phyloP scores from a whole-genome alignment of 2,888 invertebrate genomes.

The Erpobdella octoculata region DNA sequence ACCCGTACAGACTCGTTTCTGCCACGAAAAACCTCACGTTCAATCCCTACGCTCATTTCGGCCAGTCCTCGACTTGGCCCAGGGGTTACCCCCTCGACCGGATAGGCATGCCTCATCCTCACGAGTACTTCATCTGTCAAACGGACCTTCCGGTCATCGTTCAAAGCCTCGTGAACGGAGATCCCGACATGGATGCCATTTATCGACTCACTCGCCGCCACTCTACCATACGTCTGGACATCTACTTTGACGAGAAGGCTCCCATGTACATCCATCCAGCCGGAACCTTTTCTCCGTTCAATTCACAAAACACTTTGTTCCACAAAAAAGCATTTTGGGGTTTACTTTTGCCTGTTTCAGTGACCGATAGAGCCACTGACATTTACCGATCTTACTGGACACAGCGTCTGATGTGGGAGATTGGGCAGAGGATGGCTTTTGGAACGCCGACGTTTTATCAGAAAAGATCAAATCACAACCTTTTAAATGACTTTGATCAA shows the following conservation, averaged over 20 bases:
- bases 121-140: slow-evolving; percentile 31
- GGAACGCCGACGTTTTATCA: slow-evolving; percentile 39
- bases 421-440: slow-evolving; percentile 39
- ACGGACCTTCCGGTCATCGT: slow-evolving; percentile 39
- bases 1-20: slow-evolving; percentile 28
- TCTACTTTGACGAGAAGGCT: slow-evolving; percentile 39
- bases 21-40: slow-evolving; percentile 31
- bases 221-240: slow-evolving; percentile 31
- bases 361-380: slow-evolving; percentile 40
- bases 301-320: slow-evolving; percentile 44
- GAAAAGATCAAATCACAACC: slow-evolving; percentile 38
- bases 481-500: slow-evolving; percentile 38
- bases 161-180: slow-evolving; percentile 43
- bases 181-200: slow-evolving; percentile 45
- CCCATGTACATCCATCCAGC: slow-evolving; percentile 40
- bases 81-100: slow-evolving; percentile 42
- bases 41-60: slow-evolving; percentile 41
- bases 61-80: slow-evolving; percentile 44
- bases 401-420: slow-evolving; percentile 40
- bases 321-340: slow-evolving; percentile 41
- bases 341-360: slow-evolving; percentile 40
- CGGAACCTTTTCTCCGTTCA: slow-evolving; percentile 40
- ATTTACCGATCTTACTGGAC: slow-evolving; percentile 44
- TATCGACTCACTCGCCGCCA: slow-evolving; percentile 40
- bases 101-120: slow-evolving; percentile 37